Percentiles rank a stretch among this genome's conserved stretches.
These are phyloP conservation scores for Zosterops hypoxanthus DNA, from an alignment of 2,113 vertebrate species.

Conservation along the genomic window DNA sequence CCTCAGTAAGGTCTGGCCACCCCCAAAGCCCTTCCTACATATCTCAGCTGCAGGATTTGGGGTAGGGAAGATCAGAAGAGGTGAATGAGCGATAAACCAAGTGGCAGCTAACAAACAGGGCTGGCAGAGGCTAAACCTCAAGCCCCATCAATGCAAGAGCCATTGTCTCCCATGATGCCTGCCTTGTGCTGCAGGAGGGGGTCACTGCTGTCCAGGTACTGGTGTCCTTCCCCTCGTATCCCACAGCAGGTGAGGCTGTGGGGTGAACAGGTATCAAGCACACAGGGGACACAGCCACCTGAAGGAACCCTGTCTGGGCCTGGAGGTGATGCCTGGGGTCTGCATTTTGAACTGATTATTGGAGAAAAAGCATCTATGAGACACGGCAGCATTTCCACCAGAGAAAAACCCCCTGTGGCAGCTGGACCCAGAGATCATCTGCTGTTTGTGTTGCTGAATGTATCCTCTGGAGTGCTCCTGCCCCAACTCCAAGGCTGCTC, in stretches of 20 bases:
- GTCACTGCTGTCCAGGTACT: neutral
- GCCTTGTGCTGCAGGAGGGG: neutral
- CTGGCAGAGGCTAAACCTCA: neutral
- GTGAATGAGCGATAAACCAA: neutral
- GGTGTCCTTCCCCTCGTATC: fast-evolving
- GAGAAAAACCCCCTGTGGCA: neutral
- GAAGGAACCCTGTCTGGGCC: neutral
- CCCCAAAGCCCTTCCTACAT: neutral
- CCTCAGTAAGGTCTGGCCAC: neutral
- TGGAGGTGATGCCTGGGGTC: neutral
- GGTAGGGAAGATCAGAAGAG: neutral
- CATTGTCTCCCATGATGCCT: fast-evolving
- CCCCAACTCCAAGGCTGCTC: neutral
- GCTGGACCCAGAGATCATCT: neutral
- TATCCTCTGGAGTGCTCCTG: neutral
- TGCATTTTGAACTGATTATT: neutral
- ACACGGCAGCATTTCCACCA: neutral
- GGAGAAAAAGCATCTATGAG: neutral
- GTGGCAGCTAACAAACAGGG: neutral
- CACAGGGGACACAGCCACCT: fast-evolving
- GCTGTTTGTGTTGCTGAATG: neutral
- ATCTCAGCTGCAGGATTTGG: neutral
- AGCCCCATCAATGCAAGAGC: neutral
- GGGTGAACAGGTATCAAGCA: neutral
- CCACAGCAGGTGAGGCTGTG: neutral